Base-by-base conservation (phyloP, 2,888 invertebrate genomes). In the Thecocarcelia acutangulata region DNA sequence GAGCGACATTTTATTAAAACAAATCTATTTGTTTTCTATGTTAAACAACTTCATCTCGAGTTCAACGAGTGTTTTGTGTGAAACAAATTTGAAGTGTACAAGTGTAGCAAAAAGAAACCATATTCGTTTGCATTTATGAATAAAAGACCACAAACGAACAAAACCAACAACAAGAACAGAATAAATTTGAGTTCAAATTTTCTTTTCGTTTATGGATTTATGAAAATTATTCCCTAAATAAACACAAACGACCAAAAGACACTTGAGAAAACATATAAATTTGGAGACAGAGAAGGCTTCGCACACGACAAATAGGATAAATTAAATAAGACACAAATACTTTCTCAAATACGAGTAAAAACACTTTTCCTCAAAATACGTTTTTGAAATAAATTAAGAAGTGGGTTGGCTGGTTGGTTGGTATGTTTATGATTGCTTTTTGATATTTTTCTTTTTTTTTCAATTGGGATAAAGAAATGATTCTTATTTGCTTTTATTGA, bases 161-260 rank as follows among this genome's bases (percentile, higher is more conserved):
- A 3, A 66, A 37, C 15, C 33, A 17, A 40, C 33, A 17, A 40
- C n/a, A 42, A 48, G n/a, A 42, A 33, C 13, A 24, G 13, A 56
- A 56, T 59, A 28, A 28, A 50, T 66, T 66, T 50, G 40, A 40
- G 13, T 28, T 24, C 11, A 17, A 28, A n/a, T 61, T 40, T 42
- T 1, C 37, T 28, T 48, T 48, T 70, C 37, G 8, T 46, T 19
- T 33, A 33, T 13, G n/a, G 44, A 64, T 58, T 69, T 69, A 40
- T 48, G 61, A 54, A 61, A 58, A 54, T 54, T 17, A 69, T 76
- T 54, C n/a, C 40, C 61, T n/a, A 24, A 44, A 56, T 63, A 66
- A 68, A 46, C 17, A 46, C 19, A 61, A 19, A 28, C 42, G 24
- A 68, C 15, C 37, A 52, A 13, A 61, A 40, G 33, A 63, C 19